A percentile compares a stretch with the other conserved stretches of the same genome.
Evolutionary conservation across 2,888 invertebrate species (phyloP).

Genomic region (Margaritifera margaritifera): DNA sequence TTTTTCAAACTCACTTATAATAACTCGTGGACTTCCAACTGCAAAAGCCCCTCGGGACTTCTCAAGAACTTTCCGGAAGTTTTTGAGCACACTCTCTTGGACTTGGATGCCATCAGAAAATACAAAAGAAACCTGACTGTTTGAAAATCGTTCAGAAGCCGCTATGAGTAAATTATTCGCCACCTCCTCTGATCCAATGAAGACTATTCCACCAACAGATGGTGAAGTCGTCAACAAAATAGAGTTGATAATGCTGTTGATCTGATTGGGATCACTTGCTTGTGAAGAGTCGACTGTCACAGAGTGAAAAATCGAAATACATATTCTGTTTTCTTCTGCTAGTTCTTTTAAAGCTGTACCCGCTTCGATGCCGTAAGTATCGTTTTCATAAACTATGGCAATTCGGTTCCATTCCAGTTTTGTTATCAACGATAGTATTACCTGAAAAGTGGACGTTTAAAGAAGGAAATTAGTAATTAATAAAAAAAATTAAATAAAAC

Average conservation of each 20-base stretch:
- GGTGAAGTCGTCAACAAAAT: constrained; percentile 2
- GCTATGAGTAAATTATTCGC: constrained; percentile 10
- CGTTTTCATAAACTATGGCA: constrained; percentile 42
- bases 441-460: constrained; percentile 18
- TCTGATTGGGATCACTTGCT: no score
- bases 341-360: constrained; percentile 11
- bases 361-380: constrained; percentile 35
- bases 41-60: constrained; percentile 8
- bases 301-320: constrained; percentile 19
- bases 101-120: constrained; percentile 6
- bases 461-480: no score
- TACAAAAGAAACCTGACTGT: constrained; percentile 5
- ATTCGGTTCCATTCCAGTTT: constrained; percentile 47
- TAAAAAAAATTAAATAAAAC: no score
- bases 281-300: no score
- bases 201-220: constrained; percentile 13
- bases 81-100: not conserved
- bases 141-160: not conserved
- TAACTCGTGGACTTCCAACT: constrained; percentile 4
- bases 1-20: constrained; percentile 4
- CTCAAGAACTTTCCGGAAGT: not conserved
- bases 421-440: constrained; percentile 35
- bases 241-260: no score
- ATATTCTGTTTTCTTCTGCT: constrained; percentile 23
- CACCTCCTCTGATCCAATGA: constrained; percentile 8